phyloP scores from a whole-genome alignment of 2,113 vertebrate genomes.

The Cichladusa arquata region DNA sequence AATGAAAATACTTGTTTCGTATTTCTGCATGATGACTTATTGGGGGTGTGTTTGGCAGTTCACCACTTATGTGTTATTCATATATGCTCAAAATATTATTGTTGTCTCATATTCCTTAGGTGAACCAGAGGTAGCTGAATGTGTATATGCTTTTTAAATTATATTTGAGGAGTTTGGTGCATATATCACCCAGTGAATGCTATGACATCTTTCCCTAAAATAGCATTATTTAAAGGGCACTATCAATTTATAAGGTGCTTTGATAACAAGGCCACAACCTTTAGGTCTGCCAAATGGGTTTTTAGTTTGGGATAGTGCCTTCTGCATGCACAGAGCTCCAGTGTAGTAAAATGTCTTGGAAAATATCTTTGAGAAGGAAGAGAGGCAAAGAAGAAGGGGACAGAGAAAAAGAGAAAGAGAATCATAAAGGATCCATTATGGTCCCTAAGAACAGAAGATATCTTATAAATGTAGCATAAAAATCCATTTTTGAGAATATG shows the following conservation, averaged over 20 bases:
- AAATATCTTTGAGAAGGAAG: background rate
- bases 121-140: background rate
- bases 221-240: background rate
- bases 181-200: background rate
- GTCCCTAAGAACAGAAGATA: background rate
- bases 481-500: background rate
- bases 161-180: background rate
- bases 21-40: background rate
- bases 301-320: background rate
- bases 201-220: background rate
- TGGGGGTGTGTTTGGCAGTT: background rate
- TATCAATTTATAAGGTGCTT: background rate
- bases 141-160: background rate
- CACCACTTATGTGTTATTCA: background rate
- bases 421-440: background rate
- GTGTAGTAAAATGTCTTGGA: background rate
- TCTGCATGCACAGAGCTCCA: background rate
- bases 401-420: background rate
- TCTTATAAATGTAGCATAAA: background rate
- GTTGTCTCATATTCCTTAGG: background rate
- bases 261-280: background rate
- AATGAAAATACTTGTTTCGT: background rate
- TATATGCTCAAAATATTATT: background rate
- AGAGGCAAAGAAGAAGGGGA: background rate
- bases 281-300: background rate